phyloP scores from a whole-genome alignment of 2,888 invertebrate genomes.

The Parelbella ahira region DNA sequence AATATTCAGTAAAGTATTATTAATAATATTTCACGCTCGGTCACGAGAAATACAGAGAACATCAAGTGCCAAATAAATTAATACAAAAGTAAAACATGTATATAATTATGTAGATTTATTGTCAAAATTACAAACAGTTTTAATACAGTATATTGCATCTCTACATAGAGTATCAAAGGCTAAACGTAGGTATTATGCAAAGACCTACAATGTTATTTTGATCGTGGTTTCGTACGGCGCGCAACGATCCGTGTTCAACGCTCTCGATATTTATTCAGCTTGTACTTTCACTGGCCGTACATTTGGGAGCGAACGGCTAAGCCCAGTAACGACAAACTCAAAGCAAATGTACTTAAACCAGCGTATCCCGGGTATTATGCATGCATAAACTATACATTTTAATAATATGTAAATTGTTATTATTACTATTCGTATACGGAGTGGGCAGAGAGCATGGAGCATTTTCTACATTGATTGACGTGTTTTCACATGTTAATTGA shows the following conservation, averaged over 20 bases:
- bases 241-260: conserved; percentile 23
- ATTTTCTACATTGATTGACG: too few species aligned
- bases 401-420: too few species aligned
- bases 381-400: conserved; percentile 2
- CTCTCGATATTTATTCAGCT: conserved; percentile 27
- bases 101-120: not conserved
- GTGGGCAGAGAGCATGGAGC: too few species aligned
- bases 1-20: too few species aligned
- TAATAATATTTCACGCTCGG: too few species aligned
- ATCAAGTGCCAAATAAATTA: too few species aligned
- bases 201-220: conserved; percentile 22
- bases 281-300: conserved; percentile 27
- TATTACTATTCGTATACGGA: too few species aligned
- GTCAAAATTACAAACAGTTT: not conserved
- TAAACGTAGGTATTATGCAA: conserved; percentile 18
- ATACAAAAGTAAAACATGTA: too few species aligned
- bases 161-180: not conserved
- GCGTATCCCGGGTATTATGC: conserved; percentile 7
- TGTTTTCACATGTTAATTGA: too few species aligned
- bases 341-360: conserved; percentile 1
- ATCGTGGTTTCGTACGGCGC: conserved; percentile 19
- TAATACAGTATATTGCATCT: not conserved
- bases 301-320: conserved; percentile 13
- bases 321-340: not conserved
- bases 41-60: too few species aligned